Percentiles rank a stretch among this genome's conserved stretches.
Conservation (phyloP, 2,113 vertebrate species). For the Xyliphius kryptos region DNA sequence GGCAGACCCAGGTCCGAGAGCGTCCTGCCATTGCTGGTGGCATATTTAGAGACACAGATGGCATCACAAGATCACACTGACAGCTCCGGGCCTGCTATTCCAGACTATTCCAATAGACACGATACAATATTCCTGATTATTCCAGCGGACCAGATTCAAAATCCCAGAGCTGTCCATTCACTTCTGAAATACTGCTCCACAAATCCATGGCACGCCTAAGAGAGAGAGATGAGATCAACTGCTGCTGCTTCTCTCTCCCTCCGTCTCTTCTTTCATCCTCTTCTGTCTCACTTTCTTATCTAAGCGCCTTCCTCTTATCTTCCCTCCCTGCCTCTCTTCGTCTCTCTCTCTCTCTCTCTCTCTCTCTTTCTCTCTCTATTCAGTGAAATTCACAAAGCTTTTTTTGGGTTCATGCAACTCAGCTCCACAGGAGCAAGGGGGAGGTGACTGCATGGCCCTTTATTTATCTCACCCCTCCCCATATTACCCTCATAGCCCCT, state of each 20-base stretch:
- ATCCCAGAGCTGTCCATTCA: conserved; percentile 37
- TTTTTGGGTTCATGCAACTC: conserved; percentile 57
- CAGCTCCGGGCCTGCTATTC: too few relatives aligned
- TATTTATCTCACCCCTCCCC: conserved; percentile 66
- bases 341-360: conserved; percentile 37
- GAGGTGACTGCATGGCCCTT: conserved; percentile 51
- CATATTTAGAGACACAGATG: conserved; percentile 66
- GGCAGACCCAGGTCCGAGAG: conserved; percentile 83
- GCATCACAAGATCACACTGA: conserved; percentile 53
- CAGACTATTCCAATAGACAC: conserved; percentile 44
- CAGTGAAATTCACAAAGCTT: conserved; percentile 63
- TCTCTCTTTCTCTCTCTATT: conserved; percentile 46
- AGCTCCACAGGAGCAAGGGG: conserved; percentile 64
- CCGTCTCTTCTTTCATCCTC: conserved; percentile 33
- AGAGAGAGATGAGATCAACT: conserved; percentile 36
- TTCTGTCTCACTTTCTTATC: conserved; percentile 40
- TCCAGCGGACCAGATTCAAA: conserved; percentile 22
- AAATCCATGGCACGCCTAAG: conserved; percentile 55
- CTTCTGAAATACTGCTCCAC: conserved; percentile 32
- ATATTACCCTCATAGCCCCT: conserved; percentile 43
- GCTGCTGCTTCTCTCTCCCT: conserved; percentile 30
- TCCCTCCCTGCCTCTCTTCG: too few relatives aligned
- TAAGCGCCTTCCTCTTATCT: conserved; percentile 31
- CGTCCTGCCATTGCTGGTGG: conserved; percentile 55
- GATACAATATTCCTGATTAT: conserved; percentile 34